Base-by-base conservation (phyloP, 2,888 invertebrate species). In the Morpho deidamia region DNA sequence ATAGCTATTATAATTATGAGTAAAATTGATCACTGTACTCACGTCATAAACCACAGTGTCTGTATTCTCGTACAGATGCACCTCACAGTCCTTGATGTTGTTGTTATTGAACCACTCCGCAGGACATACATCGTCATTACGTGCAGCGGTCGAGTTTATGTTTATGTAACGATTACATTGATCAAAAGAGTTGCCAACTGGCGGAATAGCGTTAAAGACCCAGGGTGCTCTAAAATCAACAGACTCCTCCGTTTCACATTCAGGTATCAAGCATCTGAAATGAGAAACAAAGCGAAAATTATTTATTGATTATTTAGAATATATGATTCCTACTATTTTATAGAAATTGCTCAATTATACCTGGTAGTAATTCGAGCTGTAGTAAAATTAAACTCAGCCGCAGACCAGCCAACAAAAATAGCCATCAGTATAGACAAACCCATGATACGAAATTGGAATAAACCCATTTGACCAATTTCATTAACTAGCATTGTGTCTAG, bases 171-270 rank as follows among this genome's bases (percentile, higher is more conserved):
- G 81, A 44, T 76, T 71, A 61, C 92, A 92, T 46, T 82, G 81
- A 50, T 90, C 86, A 58, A 84, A 70, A 0, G 63, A 58, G 12
- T 67, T 67, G 8, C 64, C 65, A 5, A 69, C 68, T 9, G 69
- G 71, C 0, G 92, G 91, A 7, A 88, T 74, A 0, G 91, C 90
- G 46, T 81, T 69, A 8, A 70, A 59, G 32, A 91, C 62, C 91
- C 92, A 92, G 0, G 73, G 46, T 0, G 84, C 81, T 8, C 73
- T 59, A 62, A 81, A 89, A 12, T 70, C 69, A 0, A 77, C 60
- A 3, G 67, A 55, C 1, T 52, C 56, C 3, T 58, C 43, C 64
- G 53, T 39, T 44, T 82, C 83, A 46, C 83, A 83, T 55, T 80
- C 78, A 0, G 75, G 73, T 7, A 81, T 78, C 7, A 73, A 44